Evolutionary conservation across 2,113 vertebrate genomes (phyloP).

Genomic region (Sula dactylatra): DNA sequence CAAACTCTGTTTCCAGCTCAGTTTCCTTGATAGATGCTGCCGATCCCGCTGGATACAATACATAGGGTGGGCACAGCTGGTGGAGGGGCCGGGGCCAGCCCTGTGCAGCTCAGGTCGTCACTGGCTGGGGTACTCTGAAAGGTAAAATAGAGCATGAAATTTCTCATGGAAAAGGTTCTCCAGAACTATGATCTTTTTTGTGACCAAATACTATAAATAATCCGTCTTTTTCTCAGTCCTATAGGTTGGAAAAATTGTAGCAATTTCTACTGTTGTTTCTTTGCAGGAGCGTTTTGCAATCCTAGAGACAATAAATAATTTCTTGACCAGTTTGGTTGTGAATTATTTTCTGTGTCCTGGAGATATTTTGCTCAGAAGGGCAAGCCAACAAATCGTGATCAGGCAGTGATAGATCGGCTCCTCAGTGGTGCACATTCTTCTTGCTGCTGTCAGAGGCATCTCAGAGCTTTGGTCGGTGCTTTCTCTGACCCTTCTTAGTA

Average conservation of each 20-base stretch:
- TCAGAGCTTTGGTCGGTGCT: neutral
- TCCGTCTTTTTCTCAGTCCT: neutral
- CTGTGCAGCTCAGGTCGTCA: neutral
- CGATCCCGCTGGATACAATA: fast-evolving
- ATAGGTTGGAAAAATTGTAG: constrained; percentile 11
- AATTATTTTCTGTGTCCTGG: constrained; percentile 28
- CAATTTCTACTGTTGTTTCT: neutral
- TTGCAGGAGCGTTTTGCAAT: constrained; percentile 9
- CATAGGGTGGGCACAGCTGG: fast-evolving
- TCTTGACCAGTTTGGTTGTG: constrained; percentile 19
- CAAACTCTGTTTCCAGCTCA: neutral
- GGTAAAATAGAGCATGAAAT: neutral
- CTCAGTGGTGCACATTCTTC: neutral
- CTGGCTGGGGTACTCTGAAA: neutral
- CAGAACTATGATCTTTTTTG: neutral
- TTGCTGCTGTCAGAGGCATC: neutral
- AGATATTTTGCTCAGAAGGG: neutral
- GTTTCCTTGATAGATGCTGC: neutral
- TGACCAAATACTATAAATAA: neutral
- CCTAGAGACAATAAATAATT: constrained; percentile 21
- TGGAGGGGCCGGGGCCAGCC: neutral
- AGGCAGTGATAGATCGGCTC: constrained; percentile 24
- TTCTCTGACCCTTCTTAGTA: neutral
- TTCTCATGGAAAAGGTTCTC: neutral
- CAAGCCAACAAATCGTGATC: neutral